These are phyloP conservation scores for Andricus curvator DNA, from an alignment of 2,888 invertebrate genomes.

Conservation along the genomic window DNA sequence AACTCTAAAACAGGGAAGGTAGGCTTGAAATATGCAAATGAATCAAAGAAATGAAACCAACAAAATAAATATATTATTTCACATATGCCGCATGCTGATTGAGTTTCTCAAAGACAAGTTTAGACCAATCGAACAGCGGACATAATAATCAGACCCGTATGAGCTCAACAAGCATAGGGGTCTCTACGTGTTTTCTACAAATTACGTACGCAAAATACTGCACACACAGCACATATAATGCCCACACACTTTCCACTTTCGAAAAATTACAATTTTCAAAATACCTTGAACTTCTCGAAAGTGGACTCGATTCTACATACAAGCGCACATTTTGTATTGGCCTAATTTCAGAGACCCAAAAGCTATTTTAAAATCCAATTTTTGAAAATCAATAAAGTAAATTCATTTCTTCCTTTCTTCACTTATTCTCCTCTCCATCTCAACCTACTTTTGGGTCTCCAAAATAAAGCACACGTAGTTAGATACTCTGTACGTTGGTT, in stretches of 20 bases:
- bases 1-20: not conserved
- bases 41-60: conserved; percentile 58
- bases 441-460: not conserved
- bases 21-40: conserved; percentile 45
- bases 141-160: conserved; percentile 32
- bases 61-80: conserved; percentile 59
- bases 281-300: not conserved
- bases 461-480: not conserved
- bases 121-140: conserved; percentile 17
- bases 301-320: conserved; percentile 1
- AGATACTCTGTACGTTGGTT: conserved; percentile 23
- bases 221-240: conserved; percentile 39
- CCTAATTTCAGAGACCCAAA: not conserved
- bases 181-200: conserved; percentile 37
- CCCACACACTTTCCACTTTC: conserved; percentile 34
- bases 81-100: conserved; percentile 55
- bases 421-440: too few species aligned
- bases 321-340: conserved; percentile 35
- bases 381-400: not conserved
- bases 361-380: not conserved
- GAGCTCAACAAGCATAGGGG: conserved; percentile 33
- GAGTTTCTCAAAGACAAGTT: conserved; percentile 27
- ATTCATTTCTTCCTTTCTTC: not conserved
- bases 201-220: conserved; percentile 40
- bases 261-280: not conserved